Base-by-base conservation (phyloP, 2,113 vertebrate species). In the Cynocephalus volans region DNA sequence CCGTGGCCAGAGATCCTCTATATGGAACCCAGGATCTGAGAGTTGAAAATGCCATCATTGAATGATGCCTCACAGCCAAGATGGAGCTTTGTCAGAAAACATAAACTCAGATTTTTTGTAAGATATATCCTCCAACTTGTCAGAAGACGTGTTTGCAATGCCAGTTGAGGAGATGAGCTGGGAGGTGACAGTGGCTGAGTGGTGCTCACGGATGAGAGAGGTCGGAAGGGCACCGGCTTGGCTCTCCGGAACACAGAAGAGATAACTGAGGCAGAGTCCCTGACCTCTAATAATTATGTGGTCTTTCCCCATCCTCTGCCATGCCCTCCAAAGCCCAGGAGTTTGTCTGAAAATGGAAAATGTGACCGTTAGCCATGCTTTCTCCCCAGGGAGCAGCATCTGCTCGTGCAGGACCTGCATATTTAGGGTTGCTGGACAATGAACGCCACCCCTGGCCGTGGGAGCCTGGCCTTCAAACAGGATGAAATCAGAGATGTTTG, bases 171-270 rank as follows among this genome's bases (percentile, higher is more conserved):
- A 64, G 58, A 56, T 54, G 33, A 56, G 26, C 54, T 6, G 18
- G 7, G 58, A 81, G 50, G 64, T 24, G 8, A 0, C 36, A 10
- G 19, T 76, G 11, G 8, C 56, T 4, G 83, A 77, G n/a, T 21
- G 88, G n/a, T 2, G 0, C 4, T 48, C 48, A 1, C 21, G 23
- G 12, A 0, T 2, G 2, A 41, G 31, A 26, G 45, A 56, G 11
- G 19, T 33, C 0, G 0, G 75, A 28, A 26, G 73, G 24, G 64
- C 26, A 7, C 33, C 19, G 13, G 0, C 13, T 1, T 3, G 4
- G 8, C 70, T 15, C 5, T 64, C 23, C 50, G n/a, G 8, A n/a
- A 5, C 33, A 33, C 4, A 28, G 45, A 84, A 85, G 75, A 83
- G 17, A 54, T 67, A 62, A 58, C 19, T 6, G 28, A 62, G 31